These are phyloP conservation scores for Oedothorax gibbosus DNA, from an alignment of 1,140 invertebrate genomes.

Conservation along the genomic window DNA sequence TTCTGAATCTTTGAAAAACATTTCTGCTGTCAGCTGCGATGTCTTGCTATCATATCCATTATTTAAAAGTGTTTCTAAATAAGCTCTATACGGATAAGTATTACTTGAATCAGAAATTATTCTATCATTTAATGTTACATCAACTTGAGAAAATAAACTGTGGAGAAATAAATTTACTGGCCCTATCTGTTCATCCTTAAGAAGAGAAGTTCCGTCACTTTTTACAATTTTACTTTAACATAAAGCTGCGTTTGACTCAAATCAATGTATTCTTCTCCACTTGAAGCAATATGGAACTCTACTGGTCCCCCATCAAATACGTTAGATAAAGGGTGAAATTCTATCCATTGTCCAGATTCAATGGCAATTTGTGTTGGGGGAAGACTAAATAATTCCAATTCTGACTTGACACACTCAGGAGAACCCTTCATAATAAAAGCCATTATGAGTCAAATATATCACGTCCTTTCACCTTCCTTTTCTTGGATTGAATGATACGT, in stretches of 20 bases:
- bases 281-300: slow-evolving; percentile 14
- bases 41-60: slow-evolving; percentile 13
- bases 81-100: slow-evolving; percentile 18
- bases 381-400: slow-evolving; percentile 40
- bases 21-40: slow-evolving; percentile 9
- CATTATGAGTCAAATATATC: slow-evolving; percentile 36
- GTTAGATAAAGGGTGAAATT: slow-evolving; percentile 33
- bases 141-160: slow-evolving; percentile 15
- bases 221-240: slow-evolving; percentile 14
- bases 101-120: slow-evolving; percentile 9
- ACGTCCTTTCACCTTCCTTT: neutral
- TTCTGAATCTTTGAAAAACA: slow-evolving; percentile 34
- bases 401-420: slow-evolving; percentile 41
- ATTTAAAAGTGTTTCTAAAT: slow-evolving; percentile 25
- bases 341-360: slow-evolving; percentile 16
- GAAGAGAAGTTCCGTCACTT: neutral
- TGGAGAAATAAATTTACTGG: slow-evolving; percentile 20
- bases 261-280: slow-evolving; percentile 30
- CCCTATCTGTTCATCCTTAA: neutral
- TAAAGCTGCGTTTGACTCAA: slow-evolving; percentile 6
- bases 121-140: slow-evolving; percentile 26
- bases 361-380: slow-evolving; percentile 28
- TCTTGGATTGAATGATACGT: slow-evolving; percentile 17
- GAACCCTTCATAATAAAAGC: slow-evolving; percentile 21
- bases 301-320: slow-evolving; percentile 11